phyloP scores from a whole-genome alignment of 2,113 vertebrate genomes.

The Zeus faber region DNA sequence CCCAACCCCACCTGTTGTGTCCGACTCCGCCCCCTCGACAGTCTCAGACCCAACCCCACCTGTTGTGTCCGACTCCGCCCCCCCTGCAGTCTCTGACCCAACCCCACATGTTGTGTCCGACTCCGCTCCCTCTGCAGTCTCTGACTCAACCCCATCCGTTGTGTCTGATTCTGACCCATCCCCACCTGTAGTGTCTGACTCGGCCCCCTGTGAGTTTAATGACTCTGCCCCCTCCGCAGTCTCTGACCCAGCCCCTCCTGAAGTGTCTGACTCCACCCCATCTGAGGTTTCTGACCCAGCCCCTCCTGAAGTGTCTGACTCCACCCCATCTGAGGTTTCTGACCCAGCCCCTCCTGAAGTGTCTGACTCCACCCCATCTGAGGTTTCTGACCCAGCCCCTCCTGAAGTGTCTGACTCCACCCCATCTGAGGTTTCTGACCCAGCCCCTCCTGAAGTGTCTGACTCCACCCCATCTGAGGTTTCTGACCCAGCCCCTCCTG shows the following conservation, averaged over 20 bases:
- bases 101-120: not conserved
- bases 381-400: not conserved
- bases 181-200: not conserved
- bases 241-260: not conserved
- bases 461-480: not conserved
- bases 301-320: not conserved
- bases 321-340: not conserved
- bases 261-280: not conserved
- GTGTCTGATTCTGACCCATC: not conserved
- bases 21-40: not conserved
- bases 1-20: not conserved
- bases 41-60: not conserved
- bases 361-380: not conserved
- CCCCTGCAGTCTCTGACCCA: not conserved
- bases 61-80: not conserved
- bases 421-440: not conserved
- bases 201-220: not conserved
- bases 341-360: not conserved
- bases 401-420: not conserved
- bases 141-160: not conserved
- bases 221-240: not conserved
- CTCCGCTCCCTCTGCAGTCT: not conserved
- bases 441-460: not conserved
- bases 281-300: not conserved
- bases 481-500: not conserved